phyloP scores from a whole-genome alignment of 2,888 invertebrate genomes.

The Scaptomyza parva region DNA sequence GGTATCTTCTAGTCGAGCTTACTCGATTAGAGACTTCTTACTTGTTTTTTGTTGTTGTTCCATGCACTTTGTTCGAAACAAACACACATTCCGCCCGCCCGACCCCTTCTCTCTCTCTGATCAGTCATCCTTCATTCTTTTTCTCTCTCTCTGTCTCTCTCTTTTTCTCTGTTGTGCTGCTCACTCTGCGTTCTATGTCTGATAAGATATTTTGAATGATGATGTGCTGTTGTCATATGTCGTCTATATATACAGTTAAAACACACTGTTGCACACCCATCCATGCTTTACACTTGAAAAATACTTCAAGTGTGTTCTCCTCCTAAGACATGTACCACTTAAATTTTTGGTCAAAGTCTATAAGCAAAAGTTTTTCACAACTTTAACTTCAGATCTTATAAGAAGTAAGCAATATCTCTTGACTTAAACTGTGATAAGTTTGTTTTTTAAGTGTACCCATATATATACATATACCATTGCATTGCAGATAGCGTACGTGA shows the following conservation, averaged over 20 bases:
- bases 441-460: not conserved
- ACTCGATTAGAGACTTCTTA: no score
- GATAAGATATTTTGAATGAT: conserved; percentile 83
- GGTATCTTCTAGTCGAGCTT: no score
- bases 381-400: no score
- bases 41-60: no score
- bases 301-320: not conserved
- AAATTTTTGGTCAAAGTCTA: no score
- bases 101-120: not conserved
- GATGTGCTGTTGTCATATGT: conserved; percentile 78
- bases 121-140: conserved; percentile 5
- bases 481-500: conserved; percentile 15
- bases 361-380: no score
- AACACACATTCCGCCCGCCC: not conserved
- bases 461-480: not conserved
- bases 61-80: conserved; percentile 58
- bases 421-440: no score
- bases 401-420: no score
- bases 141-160: not conserved
- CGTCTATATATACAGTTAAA: conserved; percentile 40
- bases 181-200: conserved; percentile 22
- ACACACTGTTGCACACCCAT: conserved; percentile 6
- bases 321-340: not conserved
- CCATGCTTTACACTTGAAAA: not conserved
- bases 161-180: conserved; percentile 2